Evolutionary conservation across 2,888 invertebrate genomes (phyloP).

Genomic region (Idaea straminata): DNA sequence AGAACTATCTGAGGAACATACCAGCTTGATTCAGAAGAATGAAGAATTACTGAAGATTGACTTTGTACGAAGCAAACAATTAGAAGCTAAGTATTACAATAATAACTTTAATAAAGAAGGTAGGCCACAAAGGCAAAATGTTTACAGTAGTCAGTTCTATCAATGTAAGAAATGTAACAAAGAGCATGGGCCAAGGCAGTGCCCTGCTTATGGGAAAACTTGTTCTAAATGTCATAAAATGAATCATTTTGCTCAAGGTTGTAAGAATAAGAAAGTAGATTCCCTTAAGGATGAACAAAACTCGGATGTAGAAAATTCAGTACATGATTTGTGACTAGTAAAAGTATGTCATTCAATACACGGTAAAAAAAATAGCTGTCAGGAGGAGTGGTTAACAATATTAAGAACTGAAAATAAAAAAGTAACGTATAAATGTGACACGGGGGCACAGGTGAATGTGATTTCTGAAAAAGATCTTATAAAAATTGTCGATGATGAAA

Average conservation of each 20-base stretch:
- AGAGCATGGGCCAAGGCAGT: constrained; percentile 7
- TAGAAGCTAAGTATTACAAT: background rate
- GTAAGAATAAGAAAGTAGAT: background rate
- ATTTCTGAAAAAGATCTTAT: background rate
- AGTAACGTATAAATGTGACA: constrained; percentile 5
- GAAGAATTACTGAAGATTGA: background rate
- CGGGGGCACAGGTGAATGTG: constrained; percentile 6
- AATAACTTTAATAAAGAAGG: background rate
- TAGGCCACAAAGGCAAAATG: background rate
- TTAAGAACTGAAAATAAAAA: background rate
- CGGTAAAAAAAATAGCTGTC: background rate
- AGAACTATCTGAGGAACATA: constrained; percentile 16
- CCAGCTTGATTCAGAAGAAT: background rate
- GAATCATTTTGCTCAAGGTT: constrained; percentile 3
- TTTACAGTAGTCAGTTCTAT: constrained; percentile 1
- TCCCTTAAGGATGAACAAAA: constrained; percentile 1
- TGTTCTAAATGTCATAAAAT: constrained; percentile 4
- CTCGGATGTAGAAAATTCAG: background rate
- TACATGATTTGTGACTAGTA: background rate
- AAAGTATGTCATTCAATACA: background rate
- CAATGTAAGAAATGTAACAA: constrained; percentile 5
- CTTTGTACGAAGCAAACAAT: constrained; percentile 1
- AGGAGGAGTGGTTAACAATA: constrained; percentile 3
- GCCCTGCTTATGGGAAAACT: constrained; percentile 4
- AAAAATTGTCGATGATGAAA: background rate